phyloP scores from a whole-genome alignment of 2,888 invertebrate species.

The Rhagonycha fulva region DNA sequence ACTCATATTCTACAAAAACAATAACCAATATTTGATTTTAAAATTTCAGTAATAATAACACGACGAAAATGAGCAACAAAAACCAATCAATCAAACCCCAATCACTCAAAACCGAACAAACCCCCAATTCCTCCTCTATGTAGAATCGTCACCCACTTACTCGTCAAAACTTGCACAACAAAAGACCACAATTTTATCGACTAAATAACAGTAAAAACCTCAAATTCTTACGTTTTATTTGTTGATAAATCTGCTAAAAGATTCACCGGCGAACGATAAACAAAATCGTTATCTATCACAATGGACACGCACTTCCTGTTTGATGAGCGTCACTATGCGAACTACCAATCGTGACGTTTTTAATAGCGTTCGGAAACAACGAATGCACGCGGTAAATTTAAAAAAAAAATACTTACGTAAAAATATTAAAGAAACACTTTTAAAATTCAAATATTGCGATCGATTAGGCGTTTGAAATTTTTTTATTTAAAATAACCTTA shows the following conservation, averaged over 20 bases:
- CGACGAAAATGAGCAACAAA: neutral
- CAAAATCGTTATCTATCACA: neutral
- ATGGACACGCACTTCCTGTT: neutral
- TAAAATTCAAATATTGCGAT: too few relatives aligned
- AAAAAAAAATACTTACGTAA: neutral
- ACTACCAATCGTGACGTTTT: neutral
- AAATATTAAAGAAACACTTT: too few relatives aligned
- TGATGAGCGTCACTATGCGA: neutral
- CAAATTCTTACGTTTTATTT: neutral
- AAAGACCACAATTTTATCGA: neutral
- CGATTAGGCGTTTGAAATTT: too few relatives aligned
- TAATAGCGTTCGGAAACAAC: neutral
- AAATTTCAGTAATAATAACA: neutral
- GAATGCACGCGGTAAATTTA: neutral
- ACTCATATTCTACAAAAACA: conserved; percentile 25
- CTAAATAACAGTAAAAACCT: neutral
- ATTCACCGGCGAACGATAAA: neutral
- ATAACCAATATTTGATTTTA: neutral
- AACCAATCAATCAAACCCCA: neutral
- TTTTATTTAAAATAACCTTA: too few relatives aligned
- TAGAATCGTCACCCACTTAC: neutral
- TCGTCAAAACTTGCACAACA: neutral
- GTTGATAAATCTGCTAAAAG: neutral
- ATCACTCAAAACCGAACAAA: neutral
- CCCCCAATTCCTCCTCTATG: neutral